phyloP scores from a whole-genome alignment of 2,797 vertebrate species.

The Crenichthys baileyi region DNA sequence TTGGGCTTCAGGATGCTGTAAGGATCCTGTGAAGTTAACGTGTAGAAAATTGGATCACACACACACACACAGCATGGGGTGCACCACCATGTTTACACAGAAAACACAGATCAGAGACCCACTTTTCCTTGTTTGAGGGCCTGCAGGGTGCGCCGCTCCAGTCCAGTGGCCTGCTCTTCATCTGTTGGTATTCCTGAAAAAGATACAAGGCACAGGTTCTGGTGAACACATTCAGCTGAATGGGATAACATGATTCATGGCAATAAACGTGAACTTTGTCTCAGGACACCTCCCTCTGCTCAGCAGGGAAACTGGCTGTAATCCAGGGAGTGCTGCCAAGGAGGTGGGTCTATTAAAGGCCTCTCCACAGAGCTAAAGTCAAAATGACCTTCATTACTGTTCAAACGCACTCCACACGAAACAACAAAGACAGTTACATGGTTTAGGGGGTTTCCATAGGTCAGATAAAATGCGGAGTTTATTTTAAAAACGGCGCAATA shows the following conservation, averaged over 20 bases:
- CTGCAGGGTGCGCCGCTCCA: constrained; percentile 78
- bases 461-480: fast-evolving
- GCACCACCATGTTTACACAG: background rate
- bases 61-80: background rate
- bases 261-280: constrained; percentile 21
- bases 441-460: background rate
- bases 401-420: background rate
- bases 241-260: background rate
- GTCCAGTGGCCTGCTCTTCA: constrained; percentile 85
- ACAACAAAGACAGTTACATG: background rate
- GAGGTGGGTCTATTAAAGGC: constrained; percentile 63
- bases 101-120: background rate
- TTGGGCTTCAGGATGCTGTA: constrained; percentile 75
- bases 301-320: constrained; percentile 54
- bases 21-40: constrained; percentile 66
- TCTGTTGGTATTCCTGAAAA: constrained; percentile 82
- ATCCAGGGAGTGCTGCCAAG: constrained; percentile 52
- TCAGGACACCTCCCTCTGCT: constrained; percentile 15
- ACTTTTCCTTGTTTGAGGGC: constrained; percentile 81
- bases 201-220: background rate
- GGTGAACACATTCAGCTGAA: background rate
- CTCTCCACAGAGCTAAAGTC: constrained; percentile 38
- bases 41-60: background rate
- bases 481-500: constrained; percentile 5
- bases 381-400: constrained; percentile 76